These are phyloP conservation scores for Chloromyia formosa DNA, from an alignment of 2,888 invertebrate species.

Conservation along the genomic window DNA sequence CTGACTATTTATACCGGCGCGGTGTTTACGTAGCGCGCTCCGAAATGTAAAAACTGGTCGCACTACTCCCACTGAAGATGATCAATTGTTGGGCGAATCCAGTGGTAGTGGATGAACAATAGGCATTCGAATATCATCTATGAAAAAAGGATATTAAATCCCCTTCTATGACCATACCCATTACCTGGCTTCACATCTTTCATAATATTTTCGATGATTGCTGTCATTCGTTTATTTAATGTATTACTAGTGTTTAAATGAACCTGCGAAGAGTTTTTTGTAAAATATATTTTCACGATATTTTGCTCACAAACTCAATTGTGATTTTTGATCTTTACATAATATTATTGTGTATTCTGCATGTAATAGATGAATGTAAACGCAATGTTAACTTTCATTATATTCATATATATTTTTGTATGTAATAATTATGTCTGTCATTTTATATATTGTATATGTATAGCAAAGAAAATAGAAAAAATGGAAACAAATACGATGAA, in stretches of 20 bases:
- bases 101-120: too few species aligned
- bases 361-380: constrained; percentile 2
- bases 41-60: too few species aligned
- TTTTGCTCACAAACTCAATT: constrained; percentile 46
- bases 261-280: constrained; percentile 32
- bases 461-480: too few species aligned
- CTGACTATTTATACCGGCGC: too few species aligned
- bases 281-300: constrained; percentile 40
- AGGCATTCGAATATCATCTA: too few species aligned
- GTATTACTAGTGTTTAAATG: constrained; percentile 35
- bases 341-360: not conserved
- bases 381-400: not conserved
- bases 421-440: not conserved
- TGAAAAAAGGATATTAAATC: too few species aligned
- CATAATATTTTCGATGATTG: not conserved
- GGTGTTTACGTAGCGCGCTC: too few species aligned
- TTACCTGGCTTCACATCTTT: too few species aligned
- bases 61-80: too few species aligned
- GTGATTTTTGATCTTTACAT: constrained; percentile 44
- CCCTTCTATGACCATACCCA: too few species aligned
- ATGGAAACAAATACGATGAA: not conserved
- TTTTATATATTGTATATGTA: not conserved
- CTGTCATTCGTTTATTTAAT: constrained; percentile 11
- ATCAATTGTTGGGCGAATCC: too few species aligned
- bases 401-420: not conserved